These are phyloP conservation scores for Gymnoscopelus microlampas DNA, from an alignment of 2,797 vertebrate genomes.

Conservation along the genomic window DNA sequence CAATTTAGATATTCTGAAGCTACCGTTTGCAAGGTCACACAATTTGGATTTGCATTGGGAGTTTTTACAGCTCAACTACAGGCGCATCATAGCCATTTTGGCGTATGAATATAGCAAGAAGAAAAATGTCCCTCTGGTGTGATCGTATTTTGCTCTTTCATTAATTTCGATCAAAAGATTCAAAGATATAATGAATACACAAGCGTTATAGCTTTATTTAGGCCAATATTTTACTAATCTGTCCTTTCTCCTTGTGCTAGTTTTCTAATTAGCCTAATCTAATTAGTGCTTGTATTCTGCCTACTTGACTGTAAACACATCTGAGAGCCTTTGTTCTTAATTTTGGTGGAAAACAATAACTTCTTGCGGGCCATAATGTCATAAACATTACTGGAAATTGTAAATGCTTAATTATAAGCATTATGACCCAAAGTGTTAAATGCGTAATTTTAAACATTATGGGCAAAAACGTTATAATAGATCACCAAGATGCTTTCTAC, in stretches of 20 bases:
- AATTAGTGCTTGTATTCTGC: constrained; percentile 34
- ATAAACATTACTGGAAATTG: constrained; percentile 27
- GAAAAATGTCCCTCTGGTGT: neutral
- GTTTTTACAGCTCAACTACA: neutral
- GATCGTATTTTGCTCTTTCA: neutral
- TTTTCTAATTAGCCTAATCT: constrained; percentile 29
- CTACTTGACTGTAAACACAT: constrained; percentile 10
- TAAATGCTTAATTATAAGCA: neutral
- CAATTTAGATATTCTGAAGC: neutral
- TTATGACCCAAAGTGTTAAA: too few relatives aligned
- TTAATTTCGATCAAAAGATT: too few relatives aligned
- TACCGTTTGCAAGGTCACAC: too few relatives aligned
- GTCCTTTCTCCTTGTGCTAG: constrained; percentile 43
- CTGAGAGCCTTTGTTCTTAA: constrained; percentile 16
- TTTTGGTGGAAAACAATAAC: constrained; percentile 13
- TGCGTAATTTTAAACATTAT: too few relatives aligned
- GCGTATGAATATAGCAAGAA: constrained; percentile 16
- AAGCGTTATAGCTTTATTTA: constrained; percentile 47
- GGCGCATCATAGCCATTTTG: neutral
- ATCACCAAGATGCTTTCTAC: too few relatives aligned
- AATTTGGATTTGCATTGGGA: neutral
- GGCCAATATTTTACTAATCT: constrained; percentile 41
- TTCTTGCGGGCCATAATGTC: neutral
- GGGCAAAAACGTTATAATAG: too few relatives aligned
- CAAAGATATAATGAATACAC: constrained; percentile 12